Percentiles rank a stretch among this genome's conserved stretches.
phyloP scores from a whole-genome alignment of 2,888 invertebrate species.

The Salpingus planirostris region DNA sequence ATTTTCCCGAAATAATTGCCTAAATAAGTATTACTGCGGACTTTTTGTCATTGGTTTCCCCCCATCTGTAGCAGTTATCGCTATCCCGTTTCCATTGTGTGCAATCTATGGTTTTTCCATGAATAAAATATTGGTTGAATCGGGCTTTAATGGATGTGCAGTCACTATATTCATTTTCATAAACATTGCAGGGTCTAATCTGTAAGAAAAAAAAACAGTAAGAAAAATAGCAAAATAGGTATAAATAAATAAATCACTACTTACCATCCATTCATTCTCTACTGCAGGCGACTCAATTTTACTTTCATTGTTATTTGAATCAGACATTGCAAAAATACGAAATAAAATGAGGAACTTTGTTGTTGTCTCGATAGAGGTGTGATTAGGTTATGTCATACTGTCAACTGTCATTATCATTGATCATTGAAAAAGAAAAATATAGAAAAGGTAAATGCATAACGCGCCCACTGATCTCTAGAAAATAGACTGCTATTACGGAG shows the following conservation, averaged over 20 bases:
- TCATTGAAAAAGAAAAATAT: too few species aligned
- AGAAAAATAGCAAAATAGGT: constrained; percentile 2
- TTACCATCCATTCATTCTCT: constrained; percentile 33
- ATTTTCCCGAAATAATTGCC: neutral
- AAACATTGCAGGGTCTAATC: constrained; percentile 72
- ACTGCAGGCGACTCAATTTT: neutral
- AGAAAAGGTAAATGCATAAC: too few species aligned
- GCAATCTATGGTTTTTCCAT: constrained; percentile 66
- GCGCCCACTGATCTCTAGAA: too few species aligned
- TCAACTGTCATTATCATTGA: too few species aligned
- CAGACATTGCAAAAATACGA: neutral
- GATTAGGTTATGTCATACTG: neutral
- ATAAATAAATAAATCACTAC: constrained; percentile 1
- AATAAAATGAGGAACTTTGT: too few species aligned
- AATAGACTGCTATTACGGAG: too few species aligned
- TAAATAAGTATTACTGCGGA: constrained; percentile 53
- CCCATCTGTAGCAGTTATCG: constrained; percentile 64
- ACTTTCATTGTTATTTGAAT: constrained; percentile 1
- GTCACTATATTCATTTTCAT: constrained; percentile 73
- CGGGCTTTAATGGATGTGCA: constrained; percentile 66
- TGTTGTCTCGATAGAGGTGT: too few species aligned
- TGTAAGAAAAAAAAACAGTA: too few species aligned
- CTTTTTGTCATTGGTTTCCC: constrained; percentile 49
- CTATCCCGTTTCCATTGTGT: constrained; percentile 71
- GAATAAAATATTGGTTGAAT: constrained; percentile 80